Evolutionary conservation across 2,113 vertebrate species (phyloP), one percentile per base, ranked within the genome.

Genomic region (Perca fluviatilis): DNA sequence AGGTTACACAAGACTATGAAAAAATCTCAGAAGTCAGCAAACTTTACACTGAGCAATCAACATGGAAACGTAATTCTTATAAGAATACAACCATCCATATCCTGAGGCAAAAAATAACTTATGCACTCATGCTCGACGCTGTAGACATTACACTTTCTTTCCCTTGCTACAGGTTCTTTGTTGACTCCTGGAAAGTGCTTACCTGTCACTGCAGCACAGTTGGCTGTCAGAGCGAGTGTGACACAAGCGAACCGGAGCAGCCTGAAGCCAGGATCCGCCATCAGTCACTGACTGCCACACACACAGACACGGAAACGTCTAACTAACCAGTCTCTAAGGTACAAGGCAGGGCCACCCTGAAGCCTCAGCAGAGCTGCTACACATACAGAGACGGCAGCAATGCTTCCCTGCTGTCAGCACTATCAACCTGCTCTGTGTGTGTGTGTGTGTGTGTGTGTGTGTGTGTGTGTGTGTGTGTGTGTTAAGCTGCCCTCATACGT

Each of bases 321-420:
- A 85, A 86, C 91, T 92, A 94, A 93, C 89, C 90, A 92, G 91
- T 93, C 92, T 94, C 92, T 90, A 43, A 91, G 92, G 93, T 89
- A 82, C 83, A 54, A 57, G 68, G 83, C 46, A 58, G 83, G 93
- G 92, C 92, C 92, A 88, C 91, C 86, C 85, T 71, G 85, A 85
- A 91, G 85, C 92, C 85, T 86, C 82, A 2, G 83, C 83, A 60
- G 71, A 83, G 82, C 75, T 25, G 79, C 72, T n/a, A 54, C 70
- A 61, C 72, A 27, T 63, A 76, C 53, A 53, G 68, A 87, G 81
- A 89, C 69, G 61, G 85, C 88, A 82, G 86, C 88, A 69, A 58
- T 84, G 87, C 90, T 91, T 92, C 89, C 87, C 82, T 83, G 90
- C 91, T 94, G 92, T 93, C 93, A 93, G 91, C 93, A 93, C 79